Conservation (phyloP, 2,113 vertebrate species). For the Camelus bactrianus region DNA sequence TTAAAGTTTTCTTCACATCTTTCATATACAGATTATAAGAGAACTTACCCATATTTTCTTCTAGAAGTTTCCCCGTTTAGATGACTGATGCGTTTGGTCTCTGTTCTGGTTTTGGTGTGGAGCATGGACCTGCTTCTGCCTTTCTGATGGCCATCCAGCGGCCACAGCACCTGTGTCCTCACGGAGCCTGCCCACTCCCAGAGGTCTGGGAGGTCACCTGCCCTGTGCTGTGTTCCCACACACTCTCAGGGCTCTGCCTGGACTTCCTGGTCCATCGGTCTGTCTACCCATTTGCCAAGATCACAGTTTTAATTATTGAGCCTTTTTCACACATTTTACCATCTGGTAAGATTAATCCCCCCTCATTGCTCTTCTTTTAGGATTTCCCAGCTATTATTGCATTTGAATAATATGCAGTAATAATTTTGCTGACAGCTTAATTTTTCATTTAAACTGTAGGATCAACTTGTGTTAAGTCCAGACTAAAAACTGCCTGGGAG, state of each 20-base stretch:
- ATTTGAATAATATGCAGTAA: background rate
- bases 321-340: background rate
- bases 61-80: background rate
- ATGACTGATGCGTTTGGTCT: background rate
- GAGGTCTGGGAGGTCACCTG: too few species aligned
- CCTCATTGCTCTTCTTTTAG: background rate
- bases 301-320: background rate
- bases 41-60: background rate
- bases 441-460: conserved; percentile 10
- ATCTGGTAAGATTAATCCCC: background rate
- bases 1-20: background rate
- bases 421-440: background rate
- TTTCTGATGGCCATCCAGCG: background rate
- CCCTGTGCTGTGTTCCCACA: background rate
- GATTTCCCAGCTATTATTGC: background rate
- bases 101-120: background rate
- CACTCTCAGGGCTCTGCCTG: background rate
- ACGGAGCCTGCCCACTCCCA: background rate
- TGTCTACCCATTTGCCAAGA: background rate
- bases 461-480: background rate
- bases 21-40: background rate
- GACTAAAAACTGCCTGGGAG: background rate
- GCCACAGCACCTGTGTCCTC: fast-evolving
- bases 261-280: too few species aligned
- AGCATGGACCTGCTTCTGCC: background rate